phyloP scores from a whole-genome alignment of 2,888 invertebrate genomes.

The Conomelus anceps region DNA sequence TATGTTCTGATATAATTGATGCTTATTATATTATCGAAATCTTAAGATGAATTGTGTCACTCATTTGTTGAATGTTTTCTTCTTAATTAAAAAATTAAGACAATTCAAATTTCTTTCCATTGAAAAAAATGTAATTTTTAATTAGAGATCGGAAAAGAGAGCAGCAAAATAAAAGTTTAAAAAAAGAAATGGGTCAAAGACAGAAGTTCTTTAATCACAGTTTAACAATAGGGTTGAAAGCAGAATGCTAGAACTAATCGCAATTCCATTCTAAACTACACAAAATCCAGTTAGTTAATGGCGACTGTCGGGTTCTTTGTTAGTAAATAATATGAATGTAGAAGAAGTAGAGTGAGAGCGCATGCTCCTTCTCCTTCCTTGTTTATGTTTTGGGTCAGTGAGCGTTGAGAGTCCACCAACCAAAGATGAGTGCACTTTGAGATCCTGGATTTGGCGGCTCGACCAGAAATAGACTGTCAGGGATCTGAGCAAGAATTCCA shows the following conservation, averaged over 20 bases:
- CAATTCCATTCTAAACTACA: neutral
- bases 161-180: too few species aligned
- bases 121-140: too few species aligned
- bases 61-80: too few species aligned
- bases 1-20: too few species aligned
- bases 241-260: neutral
- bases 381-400: neutral
- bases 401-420: neutral
- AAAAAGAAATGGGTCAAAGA: neutral
- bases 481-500: neutral
- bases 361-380: neutral
- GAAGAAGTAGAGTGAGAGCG: neutral
- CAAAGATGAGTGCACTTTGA: neutral
- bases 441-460: neutral
- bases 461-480: neutral
- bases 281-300: neutral
- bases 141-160: too few species aligned
- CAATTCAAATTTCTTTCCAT: too few species aligned
- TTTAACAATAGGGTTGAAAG: neutral
- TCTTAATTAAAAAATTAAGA: too few species aligned
- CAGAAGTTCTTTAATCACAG: neutral
- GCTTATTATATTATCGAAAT: too few species aligned
- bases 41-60: too few species aligned
- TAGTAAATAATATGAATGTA: neutral
- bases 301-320: neutral